Base-by-base conservation (phyloP, 1,140 invertebrate species). In the Drosophila burlai region DNA sequence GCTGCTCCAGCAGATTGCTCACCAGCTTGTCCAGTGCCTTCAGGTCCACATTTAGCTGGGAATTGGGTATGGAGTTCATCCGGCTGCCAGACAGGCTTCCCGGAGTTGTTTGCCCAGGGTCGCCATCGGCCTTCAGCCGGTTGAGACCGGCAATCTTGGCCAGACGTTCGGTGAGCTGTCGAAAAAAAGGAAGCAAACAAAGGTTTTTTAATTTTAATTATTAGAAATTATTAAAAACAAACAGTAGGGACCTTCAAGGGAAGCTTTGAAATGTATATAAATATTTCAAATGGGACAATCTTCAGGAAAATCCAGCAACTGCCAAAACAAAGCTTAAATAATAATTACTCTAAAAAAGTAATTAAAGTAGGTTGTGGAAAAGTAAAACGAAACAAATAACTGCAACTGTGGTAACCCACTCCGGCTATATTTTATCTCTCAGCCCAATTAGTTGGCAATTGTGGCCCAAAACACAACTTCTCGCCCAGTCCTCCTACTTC, bases 21-120 rank as follows among this genome's bases (percentile, higher is more conserved):
- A 93, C 91, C 36, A 93, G 75, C 62, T 93, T 93, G 54, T 93
- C 92, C 52, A 93, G 58, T 1, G 59, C 85, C 61, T 87, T 87
- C 0, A 93, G 64, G 52, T 93, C 92, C 13, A 91, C 85, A 54
- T 92, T 90, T 11, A 85, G 40, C 55, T 92, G 91, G 3, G 92
- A 90, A 42, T 92, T 91, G 15, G 80, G 82, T 31, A 92, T 82
- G 7, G 90, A 91, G 31, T 83, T 91, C 81, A 92, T 92, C 42
- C 89, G 89, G 46, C 89, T 92, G 49, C 81, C 86, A 1, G 85
- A 55, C 55, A 83, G 64, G 38, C 85, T 91, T 54, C 69, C 79
- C 8, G 85, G 59, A 9, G 66, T 76, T 4, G 74, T 76, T 36
- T 66, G 85, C 11, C 82, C 26, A 11, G 85, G 34, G 26, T 81